These are phyloP conservation scores for Bellardia bayeri DNA, from an alignment of 2,888 invertebrate species.

Conservation along the genomic window DNA sequence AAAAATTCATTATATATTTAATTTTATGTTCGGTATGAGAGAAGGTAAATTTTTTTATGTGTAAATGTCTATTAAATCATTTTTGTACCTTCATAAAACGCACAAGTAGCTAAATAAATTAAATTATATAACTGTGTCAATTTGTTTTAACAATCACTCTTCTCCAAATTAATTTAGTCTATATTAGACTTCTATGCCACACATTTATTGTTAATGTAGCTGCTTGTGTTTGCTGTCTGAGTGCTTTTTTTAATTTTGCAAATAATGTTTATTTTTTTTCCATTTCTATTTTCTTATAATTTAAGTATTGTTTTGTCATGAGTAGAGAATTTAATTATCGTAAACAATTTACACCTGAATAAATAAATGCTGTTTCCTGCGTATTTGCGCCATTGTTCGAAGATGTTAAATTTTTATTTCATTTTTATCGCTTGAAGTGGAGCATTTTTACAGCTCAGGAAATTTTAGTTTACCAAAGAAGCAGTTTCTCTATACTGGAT, in stretches of 20 bases:
- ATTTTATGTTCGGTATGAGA: neutral
- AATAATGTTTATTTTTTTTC: constrained; percentile 2
- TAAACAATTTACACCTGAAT: constrained; percentile 52
- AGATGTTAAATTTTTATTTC: neutral
- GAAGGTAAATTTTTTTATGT: neutral
- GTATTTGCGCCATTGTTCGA: neutral
- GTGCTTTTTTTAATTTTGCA: neutral
- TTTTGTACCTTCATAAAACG: neutral
- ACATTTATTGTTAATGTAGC: neutral
- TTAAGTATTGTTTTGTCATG: constrained; percentile 9
- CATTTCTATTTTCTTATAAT: constrained; percentile 9
- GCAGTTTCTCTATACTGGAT: too few relatives aligned
- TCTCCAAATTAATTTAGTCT: constrained; percentile 18
- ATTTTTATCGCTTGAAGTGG: neutral
- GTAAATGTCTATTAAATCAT: neutral
- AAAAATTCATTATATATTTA: neutral
- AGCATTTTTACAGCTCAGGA: neutral
- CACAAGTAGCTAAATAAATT: constrained; percentile 12
- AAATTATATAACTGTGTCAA: constrained; percentile 9
- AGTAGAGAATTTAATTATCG: constrained; percentile 53
- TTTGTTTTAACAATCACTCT: neutral
- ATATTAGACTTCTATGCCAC: neutral
- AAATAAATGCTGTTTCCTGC: constrained; percentile 16
- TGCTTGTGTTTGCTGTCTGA: neutral
- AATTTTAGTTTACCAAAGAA: neutral